Conservation (phyloP, 2,113 vertebrate species). For the Oceanites oceanicus region DNA sequence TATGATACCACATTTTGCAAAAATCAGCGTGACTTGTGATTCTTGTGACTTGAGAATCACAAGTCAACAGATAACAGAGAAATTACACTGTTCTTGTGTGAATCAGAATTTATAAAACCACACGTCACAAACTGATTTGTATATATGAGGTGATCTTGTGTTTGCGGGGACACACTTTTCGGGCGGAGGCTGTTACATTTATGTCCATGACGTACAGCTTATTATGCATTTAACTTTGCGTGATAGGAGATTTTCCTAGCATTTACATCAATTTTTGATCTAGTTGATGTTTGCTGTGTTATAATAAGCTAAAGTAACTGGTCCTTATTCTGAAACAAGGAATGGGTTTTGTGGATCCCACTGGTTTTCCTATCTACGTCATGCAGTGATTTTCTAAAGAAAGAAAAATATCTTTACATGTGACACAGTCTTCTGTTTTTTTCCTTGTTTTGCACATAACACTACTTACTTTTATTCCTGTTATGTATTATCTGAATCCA, state of each 20-base stretch:
- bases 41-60: not conserved
- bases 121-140: not conserved
- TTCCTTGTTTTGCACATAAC: not conserved
- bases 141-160: not conserved
- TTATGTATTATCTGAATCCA: not conserved
- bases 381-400: not conserved
- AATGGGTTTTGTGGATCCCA: not conserved
- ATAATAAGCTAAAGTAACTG: not conserved
- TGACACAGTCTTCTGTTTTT: not conserved
- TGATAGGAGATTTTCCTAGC: not conserved
- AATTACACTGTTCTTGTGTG: not conserved
- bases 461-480: not conserved
- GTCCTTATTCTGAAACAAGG: not conserved
- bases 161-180: not conserved
- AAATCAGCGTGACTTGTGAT: not conserved
- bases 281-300: not conserved
- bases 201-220: not conserved
- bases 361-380: not conserved
- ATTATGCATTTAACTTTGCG: not conserved
- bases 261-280: not conserved
- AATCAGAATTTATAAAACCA: not conserved
- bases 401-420: not conserved
- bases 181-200: not conserved
- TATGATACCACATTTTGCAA: not conserved
- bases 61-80: not conserved